A percentile compares a stretch with the other conserved stretches of the same genome.
Evolutionary conservation across 2,888 invertebrate species (phyloP).

Genomic region (Idaea aversata): DNA sequence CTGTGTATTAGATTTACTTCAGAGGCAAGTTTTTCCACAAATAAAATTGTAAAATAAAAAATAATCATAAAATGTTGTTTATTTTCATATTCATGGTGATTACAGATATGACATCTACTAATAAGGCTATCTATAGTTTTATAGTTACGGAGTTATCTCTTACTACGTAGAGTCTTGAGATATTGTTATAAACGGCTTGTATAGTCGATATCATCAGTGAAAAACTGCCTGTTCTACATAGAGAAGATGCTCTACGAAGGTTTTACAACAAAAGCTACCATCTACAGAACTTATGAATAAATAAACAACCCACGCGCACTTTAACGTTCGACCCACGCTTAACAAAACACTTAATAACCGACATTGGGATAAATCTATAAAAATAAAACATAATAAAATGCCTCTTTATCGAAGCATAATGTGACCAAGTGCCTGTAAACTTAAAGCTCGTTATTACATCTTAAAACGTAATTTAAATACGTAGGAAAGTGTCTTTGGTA

Average conservation of each 20-base stretch:
- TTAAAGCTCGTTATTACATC: conserved; percentile 37
- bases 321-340: conserved; percentile 56
- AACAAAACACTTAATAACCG: conserved; percentile 63
- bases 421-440: conserved; percentile 45
- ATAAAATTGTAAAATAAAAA: conserved; percentile 3
- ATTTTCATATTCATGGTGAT: not conserved
- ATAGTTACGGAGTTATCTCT: conserved; percentile 21
- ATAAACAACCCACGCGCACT: conserved; percentile 64
- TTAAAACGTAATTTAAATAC: conserved; percentile 35
- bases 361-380: conserved; percentile 57
- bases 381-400: conserved; percentile 63
- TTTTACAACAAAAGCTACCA: conserved; percentile 50
- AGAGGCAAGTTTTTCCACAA: not conserved
- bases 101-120: conserved; percentile 22
- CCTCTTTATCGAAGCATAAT: conserved; percentile 44
- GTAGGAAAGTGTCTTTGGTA: conserved; percentile 37
- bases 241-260: conserved; percentile 49
- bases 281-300: conserved; percentile 63
- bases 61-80: conserved; percentile 4
- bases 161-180: conserved; percentile 32
- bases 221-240: conserved; percentile 58
- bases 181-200: conserved; percentile 44
- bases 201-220: conserved; percentile 57
- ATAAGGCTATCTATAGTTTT: conserved; percentile 26
- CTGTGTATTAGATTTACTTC: not conserved